These are phyloP conservation scores for Thoracochromis brauschi DNA, from an alignment of 2,113 vertebrate genomes.

Conservation along the genomic window DNA sequence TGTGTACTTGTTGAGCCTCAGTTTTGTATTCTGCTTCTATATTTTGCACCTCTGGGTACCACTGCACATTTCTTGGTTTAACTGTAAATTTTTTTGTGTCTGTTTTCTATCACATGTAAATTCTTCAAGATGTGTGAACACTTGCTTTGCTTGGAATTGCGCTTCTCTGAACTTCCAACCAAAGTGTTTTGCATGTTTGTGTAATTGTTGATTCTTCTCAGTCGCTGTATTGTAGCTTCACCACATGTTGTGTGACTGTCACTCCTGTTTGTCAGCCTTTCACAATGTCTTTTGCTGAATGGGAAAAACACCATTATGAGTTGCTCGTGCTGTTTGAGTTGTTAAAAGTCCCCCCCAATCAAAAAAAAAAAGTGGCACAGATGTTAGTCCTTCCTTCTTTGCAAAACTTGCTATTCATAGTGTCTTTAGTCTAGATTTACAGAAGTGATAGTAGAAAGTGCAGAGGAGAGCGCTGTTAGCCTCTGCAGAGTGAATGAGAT, in stretches of 20 bases:
- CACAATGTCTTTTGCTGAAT: conserved; percentile 36
- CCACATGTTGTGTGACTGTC: conserved; percentile 47
- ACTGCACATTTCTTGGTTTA: conserved; percentile 38
- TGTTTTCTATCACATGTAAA: conserved; percentile 37
- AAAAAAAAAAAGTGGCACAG: not conserved
- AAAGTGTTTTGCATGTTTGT: conserved; percentile 78
- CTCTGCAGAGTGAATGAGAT: not conserved
- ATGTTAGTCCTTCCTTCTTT: not conserved
- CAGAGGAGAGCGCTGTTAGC: not conserved
- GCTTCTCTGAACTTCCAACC: conserved; percentile 58
- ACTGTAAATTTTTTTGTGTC: conserved; percentile 23
- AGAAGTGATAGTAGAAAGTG: not conserved
- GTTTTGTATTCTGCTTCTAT: conserved; percentile 42
- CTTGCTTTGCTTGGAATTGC: conserved; percentile 64
- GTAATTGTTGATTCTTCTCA: conserved; percentile 56
- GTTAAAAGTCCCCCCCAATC: not conserved
- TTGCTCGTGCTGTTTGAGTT: not conserved
- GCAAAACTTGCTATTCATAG: not conserved
- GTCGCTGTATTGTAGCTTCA: conserved; percentile 46
- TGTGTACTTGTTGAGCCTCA: conserved; percentile 16
- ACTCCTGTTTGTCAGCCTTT: conserved; percentile 26
- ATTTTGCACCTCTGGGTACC: conserved; percentile 31
- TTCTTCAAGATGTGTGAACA: conserved; percentile 41
- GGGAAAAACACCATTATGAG: not conserved
- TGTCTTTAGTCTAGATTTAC: not conserved